Percentiles rank a stretch among this genome's conserved stretches.
Conservation (phyloP, 2,888 invertebrate genomes). For the Lamellibrachia columna region DNA sequence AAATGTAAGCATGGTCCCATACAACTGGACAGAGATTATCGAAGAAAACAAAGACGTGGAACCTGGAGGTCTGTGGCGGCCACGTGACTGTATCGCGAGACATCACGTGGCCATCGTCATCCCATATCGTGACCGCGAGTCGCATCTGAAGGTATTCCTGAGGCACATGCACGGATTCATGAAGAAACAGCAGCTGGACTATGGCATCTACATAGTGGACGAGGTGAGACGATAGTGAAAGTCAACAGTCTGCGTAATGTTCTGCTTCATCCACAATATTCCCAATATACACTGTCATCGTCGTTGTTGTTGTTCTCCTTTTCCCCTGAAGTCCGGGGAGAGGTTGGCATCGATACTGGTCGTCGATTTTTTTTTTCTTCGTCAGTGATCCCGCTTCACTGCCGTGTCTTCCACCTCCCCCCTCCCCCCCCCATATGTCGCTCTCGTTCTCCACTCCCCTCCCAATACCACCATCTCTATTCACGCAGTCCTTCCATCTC, state of each 20-base stretch:
- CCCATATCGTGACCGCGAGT: constrained; percentile 87
- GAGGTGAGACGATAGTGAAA: constrained; percentile 75
- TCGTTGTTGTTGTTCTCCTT: too few relatives aligned
- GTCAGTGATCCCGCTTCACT: too few relatives aligned
- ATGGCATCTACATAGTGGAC: constrained; percentile 92
- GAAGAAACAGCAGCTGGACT: constrained; percentile 90
- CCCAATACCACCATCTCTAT: too few relatives aligned
- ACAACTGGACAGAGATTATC: not conserved
- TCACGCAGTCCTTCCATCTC: too few relatives aligned
- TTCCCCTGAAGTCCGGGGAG: too few relatives aligned
- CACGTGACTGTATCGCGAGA: constrained; percentile 76
- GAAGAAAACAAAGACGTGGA: not conserved
- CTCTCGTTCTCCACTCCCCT: too few relatives aligned
- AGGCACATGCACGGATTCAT: constrained; percentile 94
- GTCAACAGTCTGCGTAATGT: not conserved
- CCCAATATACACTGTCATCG: not conserved
- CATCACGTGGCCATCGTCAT: constrained; percentile 90
- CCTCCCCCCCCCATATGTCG: too few relatives aligned
- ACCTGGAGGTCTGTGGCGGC: constrained; percentile 77
- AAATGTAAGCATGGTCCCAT: not conserved
- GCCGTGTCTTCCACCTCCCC: too few relatives aligned
- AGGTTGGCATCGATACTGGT: too few relatives aligned
- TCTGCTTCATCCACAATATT: not conserved
- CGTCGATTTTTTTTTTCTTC: too few relatives aligned
- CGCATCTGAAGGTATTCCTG: constrained; percentile 86